phyloP scores from a whole-genome alignment of 2,113 vertebrate genomes.

The Anser brachyrhynchus region DNA sequence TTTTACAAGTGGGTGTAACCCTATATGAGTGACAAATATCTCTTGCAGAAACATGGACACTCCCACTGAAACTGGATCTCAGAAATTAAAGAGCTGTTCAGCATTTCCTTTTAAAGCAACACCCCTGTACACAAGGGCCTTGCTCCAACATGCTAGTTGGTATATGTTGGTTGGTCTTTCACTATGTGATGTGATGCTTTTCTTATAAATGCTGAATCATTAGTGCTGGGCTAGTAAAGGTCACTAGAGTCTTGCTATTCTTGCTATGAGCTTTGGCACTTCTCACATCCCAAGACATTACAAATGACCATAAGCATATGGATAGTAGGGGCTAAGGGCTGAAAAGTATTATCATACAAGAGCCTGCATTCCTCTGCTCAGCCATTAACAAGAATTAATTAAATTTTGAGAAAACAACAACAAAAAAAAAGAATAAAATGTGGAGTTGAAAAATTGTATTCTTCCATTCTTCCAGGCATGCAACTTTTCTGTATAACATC shows the following conservation, averaged over 20 bases:
- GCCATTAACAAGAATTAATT: not conserved
- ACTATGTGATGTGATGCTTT: not conserved
- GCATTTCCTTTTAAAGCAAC: not conserved
- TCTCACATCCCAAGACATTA: not conserved
- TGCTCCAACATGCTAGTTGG: too few relatives aligned
- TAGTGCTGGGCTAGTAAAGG: not conserved
- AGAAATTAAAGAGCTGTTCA: not conserved
- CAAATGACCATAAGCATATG: not conserved
- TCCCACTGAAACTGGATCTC: not conserved
- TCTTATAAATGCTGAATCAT: not conserved
- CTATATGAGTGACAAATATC: not conserved
- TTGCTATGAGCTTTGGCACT: not conserved
- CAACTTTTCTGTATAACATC: not conserved
- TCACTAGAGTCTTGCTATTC: not conserved
- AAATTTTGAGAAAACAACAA: not conserved
- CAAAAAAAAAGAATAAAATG: not conserved
- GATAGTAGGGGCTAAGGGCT: not conserved
- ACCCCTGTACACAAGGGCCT: not conserved
- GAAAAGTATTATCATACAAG: not conserved
- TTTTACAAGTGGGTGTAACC: not conserved
- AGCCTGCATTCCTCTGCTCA: not conserved
- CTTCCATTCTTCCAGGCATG: not conserved
- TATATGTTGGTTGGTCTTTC: accelerated
- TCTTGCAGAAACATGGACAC: not conserved
- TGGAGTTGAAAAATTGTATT: not conserved